Conservation (phyloP, 2,113 vertebrate species). For the Carlito syrichta region DNA sequence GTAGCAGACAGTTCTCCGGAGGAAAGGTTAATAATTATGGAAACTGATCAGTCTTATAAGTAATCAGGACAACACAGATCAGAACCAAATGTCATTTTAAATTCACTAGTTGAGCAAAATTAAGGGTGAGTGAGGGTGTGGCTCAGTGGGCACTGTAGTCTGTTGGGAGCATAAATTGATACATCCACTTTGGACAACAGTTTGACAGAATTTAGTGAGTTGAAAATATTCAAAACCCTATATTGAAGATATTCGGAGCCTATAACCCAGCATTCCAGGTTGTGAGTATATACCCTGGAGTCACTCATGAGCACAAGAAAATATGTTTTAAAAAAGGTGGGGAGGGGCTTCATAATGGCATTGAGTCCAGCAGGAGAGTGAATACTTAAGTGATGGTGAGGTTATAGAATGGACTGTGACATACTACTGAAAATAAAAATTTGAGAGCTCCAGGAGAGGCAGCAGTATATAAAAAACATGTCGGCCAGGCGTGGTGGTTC, state of each 20-base stretch:
- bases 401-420: neutral
- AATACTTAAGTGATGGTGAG: too few relatives aligned
- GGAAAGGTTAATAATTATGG: neutral
- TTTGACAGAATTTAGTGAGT: neutral
- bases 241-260: too few relatives aligned
- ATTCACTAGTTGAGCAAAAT: neutral
- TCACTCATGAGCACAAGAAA: neutral
- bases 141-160: neutral
- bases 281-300: neutral
- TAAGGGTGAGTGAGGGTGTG: neutral
- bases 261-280: neutral
- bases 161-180: neutral
- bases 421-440: rapidly evolving
- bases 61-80: neutral
- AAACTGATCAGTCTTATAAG: neutral
- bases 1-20: neutral
- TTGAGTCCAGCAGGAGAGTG: neutral
- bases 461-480: neutral
- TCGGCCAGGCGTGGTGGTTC: too few relatives aligned
- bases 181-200: neutral
- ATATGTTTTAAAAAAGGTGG: neutral
- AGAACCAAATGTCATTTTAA: neutral
- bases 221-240: neutral
- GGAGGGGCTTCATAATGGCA: neutral
- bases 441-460: neutral